Base-by-base conservation (phyloP, 2,797 vertebrate species). In the Psittacula derbiana region DNA sequence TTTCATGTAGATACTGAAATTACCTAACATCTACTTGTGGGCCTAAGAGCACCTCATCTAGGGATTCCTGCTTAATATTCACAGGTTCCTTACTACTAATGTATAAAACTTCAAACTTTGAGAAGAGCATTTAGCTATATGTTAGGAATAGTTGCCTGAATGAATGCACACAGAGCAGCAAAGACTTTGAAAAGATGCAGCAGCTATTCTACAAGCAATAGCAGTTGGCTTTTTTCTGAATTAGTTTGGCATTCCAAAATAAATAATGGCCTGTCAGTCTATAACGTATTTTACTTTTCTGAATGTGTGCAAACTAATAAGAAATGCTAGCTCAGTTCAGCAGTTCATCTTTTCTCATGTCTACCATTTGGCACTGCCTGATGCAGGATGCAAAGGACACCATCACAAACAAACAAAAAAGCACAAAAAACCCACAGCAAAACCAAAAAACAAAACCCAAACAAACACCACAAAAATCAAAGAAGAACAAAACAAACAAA, bases 171-270 rank as follows among this genome's bases (percentile, higher is more conserved):
- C 17, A 81, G 46, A 66, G 11, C 12, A 84, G 66, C 5, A 65
- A 6, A 21, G 36, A 58, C 16, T 31, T 5, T 31, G 40, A 72
- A 92, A 84, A 47, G 43, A 46, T 28, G 23, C 38, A 74, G 33
- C 30, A 80, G 36, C 27, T 80, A 53, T 33, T 69, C 36, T 60
- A 74, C 17, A 28, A 33, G 14, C 21, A 82, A 33, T 7, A 38
- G 3, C 7, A 73, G 10, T 31, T 43, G 12, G 0, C 0, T 1
- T 21, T 62, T n/a, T 74, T 30, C 30, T 65, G 17, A 70, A 74
- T 33, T 46, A 40, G 21, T 36, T 36, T 52, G 31, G 13, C 43
- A 36, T 57, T 85, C 12, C 36, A 47, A 50, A 81, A 49, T 5
- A 86, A 81, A n/a, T 16, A 46, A 31, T 10, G 11, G 15, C 31